These are phyloP conservation scores for Operophtera brumata DNA, from an alignment of 2,888 invertebrate species.

Conservation along the genomic window DNA sequence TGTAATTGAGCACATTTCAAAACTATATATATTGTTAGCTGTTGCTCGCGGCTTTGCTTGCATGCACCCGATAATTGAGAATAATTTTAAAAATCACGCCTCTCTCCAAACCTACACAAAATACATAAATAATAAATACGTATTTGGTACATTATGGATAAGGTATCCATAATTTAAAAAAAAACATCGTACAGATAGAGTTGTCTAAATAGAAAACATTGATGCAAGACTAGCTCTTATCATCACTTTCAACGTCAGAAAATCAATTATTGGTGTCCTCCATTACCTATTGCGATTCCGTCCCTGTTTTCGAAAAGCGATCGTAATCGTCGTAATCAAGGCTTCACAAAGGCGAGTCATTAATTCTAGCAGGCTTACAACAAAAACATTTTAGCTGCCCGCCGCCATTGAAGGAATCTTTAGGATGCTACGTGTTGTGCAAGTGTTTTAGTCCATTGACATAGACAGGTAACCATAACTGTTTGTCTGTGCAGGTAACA, in stretches of 20 bases:
- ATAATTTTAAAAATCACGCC: no score
- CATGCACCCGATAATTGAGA: no score
- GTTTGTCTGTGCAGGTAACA: no score
- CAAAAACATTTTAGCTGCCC: slow-evolving; percentile 58
- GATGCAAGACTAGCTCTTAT: neutral
- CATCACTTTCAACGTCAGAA: slow-evolving; percentile 1
- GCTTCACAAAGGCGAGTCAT: slow-evolving; percentile 42
- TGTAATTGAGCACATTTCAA: no score
- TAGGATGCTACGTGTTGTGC: neutral
- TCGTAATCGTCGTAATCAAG: slow-evolving; percentile 43
- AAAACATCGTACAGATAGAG: no score
- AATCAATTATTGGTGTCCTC: slow-evolving; percentile 20
- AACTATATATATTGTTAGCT: no score
- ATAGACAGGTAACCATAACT: no score
- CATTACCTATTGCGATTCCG: slow-evolving; percentile 23
- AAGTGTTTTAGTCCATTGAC: slow-evolving; percentile 3
- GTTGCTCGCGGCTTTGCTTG: no score
- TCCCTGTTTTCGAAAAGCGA: slow-evolving; percentile 31
- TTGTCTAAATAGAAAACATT: neutral
- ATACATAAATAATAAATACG: no score
- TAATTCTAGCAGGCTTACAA: slow-evolving; percentile 47
- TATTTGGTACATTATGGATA: no score
- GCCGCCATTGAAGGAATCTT: slow-evolving; percentile 21
- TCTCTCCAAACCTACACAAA: no score
- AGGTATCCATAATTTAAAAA: no score